Conservation (phyloP, 2,888 invertebrate species). For the Lacanobia oleracea region DNA sequence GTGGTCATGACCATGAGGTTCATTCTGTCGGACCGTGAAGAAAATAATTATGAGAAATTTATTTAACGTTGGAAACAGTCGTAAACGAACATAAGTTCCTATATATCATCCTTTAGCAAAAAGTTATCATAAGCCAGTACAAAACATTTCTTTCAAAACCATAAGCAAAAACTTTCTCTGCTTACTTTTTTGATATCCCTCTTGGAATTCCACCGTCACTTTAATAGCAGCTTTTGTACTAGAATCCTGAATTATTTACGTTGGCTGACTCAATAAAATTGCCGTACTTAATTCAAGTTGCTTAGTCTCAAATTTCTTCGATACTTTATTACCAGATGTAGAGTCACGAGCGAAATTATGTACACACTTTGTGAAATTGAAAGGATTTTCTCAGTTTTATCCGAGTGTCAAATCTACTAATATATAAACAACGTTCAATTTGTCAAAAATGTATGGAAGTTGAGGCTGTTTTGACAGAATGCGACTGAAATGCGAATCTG, state of each 20-base stretch:
- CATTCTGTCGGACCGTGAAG: too few species aligned
- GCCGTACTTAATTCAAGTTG: constrained; percentile 62
- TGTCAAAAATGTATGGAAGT: too few species aligned
- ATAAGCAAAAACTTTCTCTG: constrained; percentile 21
- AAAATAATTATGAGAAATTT: not conserved
- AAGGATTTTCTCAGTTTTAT: not conserved
- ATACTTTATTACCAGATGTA: constrained; percentile 41
- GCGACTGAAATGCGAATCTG: too few species aligned
- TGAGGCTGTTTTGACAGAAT: too few species aligned
- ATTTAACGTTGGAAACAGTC: not conserved
- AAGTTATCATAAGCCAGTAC: not conserved
- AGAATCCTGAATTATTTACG: constrained; percentile 69
- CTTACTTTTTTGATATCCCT: constrained; percentile 16
- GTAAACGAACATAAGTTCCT: not conserved
- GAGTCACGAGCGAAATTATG: constrained; percentile 12
- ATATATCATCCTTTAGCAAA: not conserved
- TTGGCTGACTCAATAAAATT: constrained; percentile 62
- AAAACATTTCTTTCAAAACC: not conserved
- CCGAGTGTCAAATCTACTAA: too few species aligned
- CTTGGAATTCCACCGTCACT: constrained; percentile 44
- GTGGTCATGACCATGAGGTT: too few species aligned
- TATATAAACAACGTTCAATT: too few species aligned
- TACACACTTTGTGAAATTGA: not conserved
- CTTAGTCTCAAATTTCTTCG: constrained; percentile 49
- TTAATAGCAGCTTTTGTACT: constrained; percentile 42